These are phyloP conservation scores for Sandelia bainsii DNA, from an alignment of 2,797 vertebrate genomes.

Conservation along the genomic window DNA sequence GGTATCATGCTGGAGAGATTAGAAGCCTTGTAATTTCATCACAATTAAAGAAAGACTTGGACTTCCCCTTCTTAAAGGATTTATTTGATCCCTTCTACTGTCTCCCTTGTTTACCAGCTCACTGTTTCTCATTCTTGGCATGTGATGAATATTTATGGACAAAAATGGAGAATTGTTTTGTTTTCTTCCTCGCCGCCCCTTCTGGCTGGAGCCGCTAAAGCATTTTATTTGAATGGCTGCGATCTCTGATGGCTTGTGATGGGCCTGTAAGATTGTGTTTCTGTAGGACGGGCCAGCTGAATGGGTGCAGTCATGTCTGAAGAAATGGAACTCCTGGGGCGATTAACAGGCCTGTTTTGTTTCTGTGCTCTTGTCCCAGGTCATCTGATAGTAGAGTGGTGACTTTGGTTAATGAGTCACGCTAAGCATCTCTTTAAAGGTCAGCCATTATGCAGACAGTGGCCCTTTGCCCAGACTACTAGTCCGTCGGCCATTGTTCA, in stretches of 20 bases:
- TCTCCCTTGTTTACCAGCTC: constrained; percentile 74
- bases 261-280: constrained; percentile 84
- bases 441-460: constrained; percentile 84
- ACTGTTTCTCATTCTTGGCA: constrained; percentile 56
- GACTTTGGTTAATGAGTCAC: constrained; percentile 86
- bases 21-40: constrained; percentile 85
- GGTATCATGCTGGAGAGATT: constrained; percentile 82
- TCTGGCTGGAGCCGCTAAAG: constrained; percentile 75
- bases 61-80: constrained; percentile 78
- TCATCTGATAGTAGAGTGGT: constrained; percentile 87
- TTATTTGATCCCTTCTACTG: constrained; percentile 77
- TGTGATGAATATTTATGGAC: constrained; percentile 84
- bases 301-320: constrained; percentile 84
- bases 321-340: constrained; percentile 82
- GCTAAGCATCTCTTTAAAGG: constrained; percentile 88
- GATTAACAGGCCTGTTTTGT: constrained; percentile 83
- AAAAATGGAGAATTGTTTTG: constrained; percentile 78
- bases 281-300: constrained; percentile 81
- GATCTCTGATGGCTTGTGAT: constrained; percentile 81
- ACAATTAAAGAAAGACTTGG: constrained; percentile 83
- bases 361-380: constrained; percentile 83
- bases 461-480: constrained; percentile 81
- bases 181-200: constrained; percentile 65
- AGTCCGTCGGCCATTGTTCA: constrained; percentile 80
- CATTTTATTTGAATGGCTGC: constrained; percentile 81